Base-by-base conservation (phyloP, 2,797 vertebrate species). In the Poliocrania exsul region DNA sequence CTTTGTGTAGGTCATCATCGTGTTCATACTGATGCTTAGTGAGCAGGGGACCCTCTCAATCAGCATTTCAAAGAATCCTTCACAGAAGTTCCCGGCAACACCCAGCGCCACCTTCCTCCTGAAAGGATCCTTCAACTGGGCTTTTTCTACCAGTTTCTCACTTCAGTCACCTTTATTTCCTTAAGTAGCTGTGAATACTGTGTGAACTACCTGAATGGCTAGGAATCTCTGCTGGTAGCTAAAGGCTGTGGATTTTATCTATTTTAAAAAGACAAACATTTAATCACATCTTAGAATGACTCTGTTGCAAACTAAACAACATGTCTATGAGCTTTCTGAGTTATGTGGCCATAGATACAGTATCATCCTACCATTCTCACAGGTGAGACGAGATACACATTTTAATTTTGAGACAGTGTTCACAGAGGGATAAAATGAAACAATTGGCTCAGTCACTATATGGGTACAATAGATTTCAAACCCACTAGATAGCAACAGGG, bases 161-260 rank as follows among this genome's bases (percentile, higher is more conserved):
- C 12, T 58, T 57, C 44, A 25, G 17, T 58, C 79, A 62, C 16
- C 10, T 90, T 67, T 35, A 56, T 57, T 93, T 86, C 25, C 11
- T 33, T 69, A 72, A 61, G 69, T 40, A 40, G 33, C 61, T 21
- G 4, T 51, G 77, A 93, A 56, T 15, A 21, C 50, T 15, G 9
- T 4, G 1, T 92, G 77, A 96, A 81, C 91, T 91, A 70, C 1
- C 0, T 58, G 73, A 74, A 62, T 18, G 92, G 28, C 26, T 11
- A 77, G 20, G 23, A 84, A 78, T 61, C 10, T 62, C 67, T 87
- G 93, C 77, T 92, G 81, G 67, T 64, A n/a, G 51, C 69, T 90
- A 85, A 95, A 86, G 81, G 81, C 86, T 93, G 84, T 89, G 94
- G 67, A 96, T 97, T 97, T 97, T 88, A 90, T 47, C 73, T 81